Evolutionary conservation across 2,797 vertebrate genomes (phyloP), one percentile per base, ranked within the genome.

Genomic region (Gorsachius magnificus): DNA sequence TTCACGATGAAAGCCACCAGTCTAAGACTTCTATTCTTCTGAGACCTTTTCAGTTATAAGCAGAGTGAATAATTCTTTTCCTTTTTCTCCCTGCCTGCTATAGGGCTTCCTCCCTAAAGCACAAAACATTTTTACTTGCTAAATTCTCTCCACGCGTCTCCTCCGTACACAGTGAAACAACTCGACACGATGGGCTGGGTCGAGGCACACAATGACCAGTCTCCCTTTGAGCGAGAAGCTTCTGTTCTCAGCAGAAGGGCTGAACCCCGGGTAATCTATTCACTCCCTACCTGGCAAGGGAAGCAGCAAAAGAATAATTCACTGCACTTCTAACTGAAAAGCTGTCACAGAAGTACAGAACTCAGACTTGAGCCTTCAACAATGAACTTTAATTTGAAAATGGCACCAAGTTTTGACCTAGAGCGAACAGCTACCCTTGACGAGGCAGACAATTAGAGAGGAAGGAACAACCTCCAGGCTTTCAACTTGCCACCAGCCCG

Each of bases 301-400:
- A 96, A 93, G 83, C 36, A 66, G 90, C 41, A 65, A 60, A 46
- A 93, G 58, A 89, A 61, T 45, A 92, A 87, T 79, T 92, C 63
- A 58, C 80, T 33, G 70, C 69, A 79, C 45, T 88, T 93, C 46
- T 58, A 83, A 78, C 88, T 89, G 75, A 78, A 95, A 95, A 91
- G 87, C 83, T 66, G 64, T 71, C 94, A 89, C 24, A 80, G 88
- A 91, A 74, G 53, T 71, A 63, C 57, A 81, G 76, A 87, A 75
- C 61, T 90, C 86, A 14, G 58, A 51, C 87, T 29, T 16, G 20
- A 89, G 88, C 69, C 57, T 92, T 94, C 87, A 90, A 96, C 76
- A 83, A 66, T 74, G 71, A 93, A 92, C 84, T 95, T 87, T 28
- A 89, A 93, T 92, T 95, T 89, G 83, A 89, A 96, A 95, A 90